Conservation (phyloP, 1,140 invertebrate species). For the Drosophila sucinea region DNA sequence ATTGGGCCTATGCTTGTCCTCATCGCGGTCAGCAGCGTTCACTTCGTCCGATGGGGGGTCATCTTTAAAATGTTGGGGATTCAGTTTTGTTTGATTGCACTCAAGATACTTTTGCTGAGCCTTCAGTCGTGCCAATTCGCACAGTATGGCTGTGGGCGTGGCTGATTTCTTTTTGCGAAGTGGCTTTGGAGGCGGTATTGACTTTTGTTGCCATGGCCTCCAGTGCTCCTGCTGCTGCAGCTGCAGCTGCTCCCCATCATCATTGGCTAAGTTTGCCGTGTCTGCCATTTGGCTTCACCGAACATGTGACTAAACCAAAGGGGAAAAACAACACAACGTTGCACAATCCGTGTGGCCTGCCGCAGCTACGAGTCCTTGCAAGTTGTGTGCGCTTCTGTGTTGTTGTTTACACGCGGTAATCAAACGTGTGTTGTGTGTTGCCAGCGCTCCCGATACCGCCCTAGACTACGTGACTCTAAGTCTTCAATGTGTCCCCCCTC, state of each 20-base stretch:
- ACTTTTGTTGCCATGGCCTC: slow-evolving; percentile 14
- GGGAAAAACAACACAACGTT: slow-evolving; percentile 33
- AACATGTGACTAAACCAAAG: slow-evolving; percentile 50
- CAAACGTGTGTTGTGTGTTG: slow-evolving; percentile 63
- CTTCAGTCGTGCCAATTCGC: slow-evolving; percentile 76
- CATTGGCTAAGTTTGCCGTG: slow-evolving; percentile 12
- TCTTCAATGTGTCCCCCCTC: neutral
- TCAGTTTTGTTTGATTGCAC: slow-evolving; percentile 74
- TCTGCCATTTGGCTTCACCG: slow-evolving; percentile 33
- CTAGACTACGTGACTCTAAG: slow-evolving; percentile 9
- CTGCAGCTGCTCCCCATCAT: neutral
- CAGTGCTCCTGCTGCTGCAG: neutral
- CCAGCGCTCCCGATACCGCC: slow-evolving; percentile 37
- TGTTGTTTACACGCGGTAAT: slow-evolving; percentile 80
- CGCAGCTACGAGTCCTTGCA: slow-evolving; percentile 60
- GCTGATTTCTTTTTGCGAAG: slow-evolving; percentile 41
- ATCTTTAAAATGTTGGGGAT: slow-evolving; percentile 56
- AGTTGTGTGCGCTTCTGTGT: slow-evolving; percentile 46
- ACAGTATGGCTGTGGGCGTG: slow-evolving; percentile 67
- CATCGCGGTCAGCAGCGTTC: neutral
- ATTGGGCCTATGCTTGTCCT: slow-evolving; percentile 16
- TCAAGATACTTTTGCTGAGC: slow-evolving; percentile 82
- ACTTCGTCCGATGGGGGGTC: slow-evolving; percentile 13
- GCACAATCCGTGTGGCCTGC: slow-evolving; percentile 44
- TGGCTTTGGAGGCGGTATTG: slow-evolving; percentile 45